Percentiles rank a stretch among this genome's conserved stretches.
phyloP scores from a whole-genome alignment of 2,113 vertebrate species.

The Istiophorus platypterus region DNA sequence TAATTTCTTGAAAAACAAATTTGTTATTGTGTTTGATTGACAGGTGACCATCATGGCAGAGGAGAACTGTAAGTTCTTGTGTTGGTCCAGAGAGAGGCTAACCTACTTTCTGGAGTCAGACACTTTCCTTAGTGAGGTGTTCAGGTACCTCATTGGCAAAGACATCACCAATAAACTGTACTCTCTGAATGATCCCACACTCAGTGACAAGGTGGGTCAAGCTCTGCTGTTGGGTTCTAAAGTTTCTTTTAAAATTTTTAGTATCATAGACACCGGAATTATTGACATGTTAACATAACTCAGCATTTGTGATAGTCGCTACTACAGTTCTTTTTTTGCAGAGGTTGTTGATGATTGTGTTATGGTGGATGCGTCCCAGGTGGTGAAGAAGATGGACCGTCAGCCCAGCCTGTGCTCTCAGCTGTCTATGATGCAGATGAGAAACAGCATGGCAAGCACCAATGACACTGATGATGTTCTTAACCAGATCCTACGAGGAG shows the following conservation, averaged over 20 bases:
- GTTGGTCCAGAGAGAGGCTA: conserved; percentile 96
- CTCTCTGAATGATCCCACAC: conserved; percentile 95
- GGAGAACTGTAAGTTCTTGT: conserved; percentile 95
- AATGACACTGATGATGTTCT: conserved; percentile 95
- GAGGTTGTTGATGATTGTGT: background rate
- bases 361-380: conserved; percentile 76
- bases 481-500: conserved; percentile 92
- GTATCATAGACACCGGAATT: background rate
- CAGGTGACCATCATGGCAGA: conserved; percentile 97
- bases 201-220: conserved; percentile 93
- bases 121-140: conserved; percentile 95
- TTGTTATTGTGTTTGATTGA: conserved; percentile 12
- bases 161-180: conserved; percentile 99
- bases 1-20: background rate
- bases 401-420: conserved; percentile 96
- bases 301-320: background rate
- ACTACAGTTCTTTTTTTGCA: background rate
- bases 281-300: background rate
- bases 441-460: conserved; percentile 96
- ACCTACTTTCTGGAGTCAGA: conserved; percentile 97
- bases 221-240: background rate
- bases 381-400: conserved; percentile 91
- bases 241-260: background rate
- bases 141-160: conserved; percentile 97
- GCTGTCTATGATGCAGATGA: conserved; percentile 97